These are phyloP conservation scores for Mustela lutreola DNA, from an alignment of 2,113 vertebrate genomes.

Conservation along the genomic window DNA sequence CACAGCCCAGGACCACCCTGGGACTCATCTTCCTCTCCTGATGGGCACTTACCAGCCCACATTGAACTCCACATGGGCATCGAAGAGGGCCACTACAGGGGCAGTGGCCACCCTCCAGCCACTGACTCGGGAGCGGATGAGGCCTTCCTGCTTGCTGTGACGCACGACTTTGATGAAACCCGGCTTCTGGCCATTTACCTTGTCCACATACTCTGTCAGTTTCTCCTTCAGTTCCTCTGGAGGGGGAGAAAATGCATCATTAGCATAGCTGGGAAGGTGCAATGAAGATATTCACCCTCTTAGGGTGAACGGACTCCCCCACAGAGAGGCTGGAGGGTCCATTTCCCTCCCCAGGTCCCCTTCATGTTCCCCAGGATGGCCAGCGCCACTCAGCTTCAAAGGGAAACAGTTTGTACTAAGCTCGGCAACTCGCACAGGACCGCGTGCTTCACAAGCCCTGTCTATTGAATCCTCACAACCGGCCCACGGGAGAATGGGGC, in stretches of 20 bases:
- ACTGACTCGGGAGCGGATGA: conserved; percentile 97
- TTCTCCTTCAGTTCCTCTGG: conserved; percentile 97
- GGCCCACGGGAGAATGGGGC: neutral
- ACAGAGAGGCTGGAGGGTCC: neutral
- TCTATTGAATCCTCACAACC: neutral
- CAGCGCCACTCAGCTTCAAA: neutral
- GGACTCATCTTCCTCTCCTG: neutral
- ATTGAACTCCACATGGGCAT: conserved; percentile 98
- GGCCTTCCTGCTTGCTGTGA: conserved; percentile 95
- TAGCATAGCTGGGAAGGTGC: neutral
- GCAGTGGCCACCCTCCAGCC: conserved; percentile 96
- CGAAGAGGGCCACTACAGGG: conserved; percentile 97
- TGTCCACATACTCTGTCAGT: conserved; percentile 93
- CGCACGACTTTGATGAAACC: conserved; percentile 97
- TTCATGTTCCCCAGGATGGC: neutral
- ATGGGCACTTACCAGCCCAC: conserved; percentile 93
- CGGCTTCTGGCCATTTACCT: conserved; percentile 92
- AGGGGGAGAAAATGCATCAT: conserved; percentile 24
- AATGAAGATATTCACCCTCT: neutral
- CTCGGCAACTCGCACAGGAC: accelerated
- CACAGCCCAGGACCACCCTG: neutral
- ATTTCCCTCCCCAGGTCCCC: neutral
- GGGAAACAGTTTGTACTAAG: neutral
- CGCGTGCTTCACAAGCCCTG: accelerated
- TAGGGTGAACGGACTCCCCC: neutral